phyloP scores from a whole-genome alignment of 2,797 vertebrate genomes.

The Urocyon cinereoargenteus region DNA sequence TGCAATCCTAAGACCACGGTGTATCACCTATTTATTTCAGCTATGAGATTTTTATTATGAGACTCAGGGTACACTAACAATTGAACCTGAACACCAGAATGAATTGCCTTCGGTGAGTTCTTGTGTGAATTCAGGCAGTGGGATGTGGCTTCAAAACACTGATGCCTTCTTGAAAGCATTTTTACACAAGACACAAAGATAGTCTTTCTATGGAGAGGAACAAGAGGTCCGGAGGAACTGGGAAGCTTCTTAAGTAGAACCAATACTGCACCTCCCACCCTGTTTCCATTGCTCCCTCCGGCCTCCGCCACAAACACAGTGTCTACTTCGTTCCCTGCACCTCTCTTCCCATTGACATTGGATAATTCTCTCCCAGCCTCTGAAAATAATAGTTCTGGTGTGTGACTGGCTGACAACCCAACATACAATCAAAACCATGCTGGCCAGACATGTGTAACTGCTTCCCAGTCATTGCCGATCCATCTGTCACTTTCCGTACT shows the following conservation, averaged over 20 bases:
- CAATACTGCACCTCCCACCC: not conserved
- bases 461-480: slow-evolving; percentile 74
- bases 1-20: not conserved
- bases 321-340: slow-evolving; percentile 1
- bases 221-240: not conserved
- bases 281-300: not conserved
- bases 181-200: not conserved
- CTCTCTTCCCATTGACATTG: slow-evolving; percentile 35
- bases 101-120: not conserved
- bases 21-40: not conserved
- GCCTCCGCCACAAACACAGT: not conserved
- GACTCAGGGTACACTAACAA: not conserved
- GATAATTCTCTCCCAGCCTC: slow-evolving; percentile 55
- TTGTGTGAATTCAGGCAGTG: not conserved
- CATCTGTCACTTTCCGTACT: slow-evolving; percentile 76
- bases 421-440: slow-evolving; percentile 80
- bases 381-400: slow-evolving; percentile 77
- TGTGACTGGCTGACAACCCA: slow-evolving; percentile 73
- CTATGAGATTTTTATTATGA: slow-evolving; percentile 22
- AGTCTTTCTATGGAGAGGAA: not conserved
- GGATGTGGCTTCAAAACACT: not conserved
- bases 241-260: not conserved
- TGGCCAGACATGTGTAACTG: slow-evolving; percentile 77
- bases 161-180: not conserved
- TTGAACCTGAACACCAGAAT: not conserved